Evolutionary conservation across 2,888 invertebrate species (phyloP).

Genomic region (Blomia tropicalis): DNA sequence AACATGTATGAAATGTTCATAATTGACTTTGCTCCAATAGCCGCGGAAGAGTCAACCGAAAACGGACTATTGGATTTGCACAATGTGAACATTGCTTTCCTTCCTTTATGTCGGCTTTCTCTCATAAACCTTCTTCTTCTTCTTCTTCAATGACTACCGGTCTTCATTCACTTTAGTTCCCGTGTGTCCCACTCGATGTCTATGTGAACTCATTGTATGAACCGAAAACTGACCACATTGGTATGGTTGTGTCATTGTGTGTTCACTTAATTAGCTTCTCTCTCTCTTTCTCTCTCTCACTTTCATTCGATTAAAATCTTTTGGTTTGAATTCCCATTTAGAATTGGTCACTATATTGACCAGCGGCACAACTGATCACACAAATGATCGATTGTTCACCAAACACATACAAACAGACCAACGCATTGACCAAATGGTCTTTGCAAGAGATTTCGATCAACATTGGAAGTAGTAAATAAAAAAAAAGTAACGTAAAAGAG

Average conservation of each 20-base stretch:
- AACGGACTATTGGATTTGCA: too few relatives aligned
- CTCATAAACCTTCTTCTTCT: not conserved
- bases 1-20: too few relatives aligned
- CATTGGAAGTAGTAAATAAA: too few relatives aligned
- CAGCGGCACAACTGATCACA: too few relatives aligned
- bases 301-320: not conserved
- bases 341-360: not conserved
- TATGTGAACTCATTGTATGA: not conserved
- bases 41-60: too few relatives aligned
- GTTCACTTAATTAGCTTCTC: conserved; percentile 4
- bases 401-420: too few relatives aligned
- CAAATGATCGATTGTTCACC: too few relatives aligned
- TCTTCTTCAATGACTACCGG: conserved; percentile 8
- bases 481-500: too few relatives aligned
- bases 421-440: too few relatives aligned
- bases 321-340: not conserved
- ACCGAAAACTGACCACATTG: conserved; percentile 2
- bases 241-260: too few relatives aligned
- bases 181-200: not conserved
- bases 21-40: conserved; percentile 1
- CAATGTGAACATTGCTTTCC: too few relatives aligned
- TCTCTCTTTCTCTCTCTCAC: not conserved
- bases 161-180: not conserved
- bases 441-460: too few relatives aligned
- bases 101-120: not conserved